A percentile compares a stretch with the other conserved stretches of the same genome.
phyloP scores from a whole-genome alignment of 2,888 invertebrate species.

The Sinopyrophorus schimmeli region DNA sequence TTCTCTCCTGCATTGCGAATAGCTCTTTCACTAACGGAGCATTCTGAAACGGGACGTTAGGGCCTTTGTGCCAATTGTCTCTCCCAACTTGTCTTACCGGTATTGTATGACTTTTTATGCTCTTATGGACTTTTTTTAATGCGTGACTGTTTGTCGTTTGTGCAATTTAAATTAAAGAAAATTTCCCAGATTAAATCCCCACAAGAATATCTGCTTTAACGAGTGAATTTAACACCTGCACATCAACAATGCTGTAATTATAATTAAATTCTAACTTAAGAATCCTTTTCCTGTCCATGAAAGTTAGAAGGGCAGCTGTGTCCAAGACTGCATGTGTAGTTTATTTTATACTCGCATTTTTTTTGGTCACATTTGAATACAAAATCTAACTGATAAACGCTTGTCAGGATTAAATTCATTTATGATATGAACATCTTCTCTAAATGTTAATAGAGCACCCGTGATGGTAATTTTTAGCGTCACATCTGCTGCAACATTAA shows the following conservation, averaged over 20 bases:
- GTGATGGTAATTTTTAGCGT: too few relatives aligned
- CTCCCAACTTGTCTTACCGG: slow-evolving; percentile 37
- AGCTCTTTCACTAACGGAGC: slow-evolving; percentile 24
- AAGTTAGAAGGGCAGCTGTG: slow-evolving; percentile 20
- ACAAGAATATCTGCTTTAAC: slow-evolving; percentile 9
- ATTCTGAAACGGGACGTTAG: slow-evolving; percentile 38
- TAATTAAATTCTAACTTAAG: slow-evolving; percentile 36
- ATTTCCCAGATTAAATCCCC: slow-evolving; percentile 9
- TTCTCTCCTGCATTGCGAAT: slow-evolving; percentile 32
- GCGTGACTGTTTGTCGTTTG: slow-evolving; percentile 12
- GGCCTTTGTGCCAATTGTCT: slow-evolving; percentile 36
- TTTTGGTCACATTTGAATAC: slow-evolving; percentile 21
- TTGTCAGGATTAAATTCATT: too few relatives aligned
- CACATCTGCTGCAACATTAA: too few relatives aligned
- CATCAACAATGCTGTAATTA: slow-evolving; percentile 33
- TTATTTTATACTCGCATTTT: slow-evolving; percentile 22
- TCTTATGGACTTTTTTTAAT: slow-evolving; percentile 16
- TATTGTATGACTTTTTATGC: slow-evolving; percentile 33
- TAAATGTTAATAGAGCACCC: too few relatives aligned
- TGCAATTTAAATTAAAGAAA: slow-evolving; percentile 26
- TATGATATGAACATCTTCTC: too few relatives aligned
- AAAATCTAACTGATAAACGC: too few relatives aligned
- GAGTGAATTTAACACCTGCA: slow-evolving; percentile 28
- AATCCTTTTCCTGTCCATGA: slow-evolving; percentile 29
- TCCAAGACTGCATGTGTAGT: slow-evolving; percentile 20